Evolutionary conservation across 2,888 invertebrate species (phyloP).

Genomic region (Synergus itoensis): DNA sequence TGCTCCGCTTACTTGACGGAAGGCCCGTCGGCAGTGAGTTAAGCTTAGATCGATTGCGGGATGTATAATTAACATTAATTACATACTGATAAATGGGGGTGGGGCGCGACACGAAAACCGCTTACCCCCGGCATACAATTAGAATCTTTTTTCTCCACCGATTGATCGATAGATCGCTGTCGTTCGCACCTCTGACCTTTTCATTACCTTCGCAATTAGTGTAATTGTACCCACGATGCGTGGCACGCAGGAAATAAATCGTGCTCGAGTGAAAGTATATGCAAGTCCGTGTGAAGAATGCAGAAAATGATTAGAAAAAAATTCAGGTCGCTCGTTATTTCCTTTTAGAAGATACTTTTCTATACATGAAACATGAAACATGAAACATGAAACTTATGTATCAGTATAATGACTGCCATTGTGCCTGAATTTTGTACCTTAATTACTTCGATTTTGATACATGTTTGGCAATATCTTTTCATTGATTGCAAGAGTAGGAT

Average conservation of each 20-base stretch:
- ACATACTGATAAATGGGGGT: slow-evolving; percentile 35
- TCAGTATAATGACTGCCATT: neutral
- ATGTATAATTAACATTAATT: slow-evolving; percentile 42
- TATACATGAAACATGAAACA: no score
- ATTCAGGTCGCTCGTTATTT: slow-evolving; percentile 44
- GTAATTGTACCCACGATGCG: slow-evolving; percentile 45
- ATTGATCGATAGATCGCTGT: slow-evolving; percentile 40
- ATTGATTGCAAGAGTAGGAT: neutral
- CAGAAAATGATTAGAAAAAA: slow-evolving; percentile 32
- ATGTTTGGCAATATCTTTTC: neutral
- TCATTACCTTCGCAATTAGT: slow-evolving; percentile 39
- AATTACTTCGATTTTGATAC: neutral
- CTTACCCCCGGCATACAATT: slow-evolving; percentile 35
- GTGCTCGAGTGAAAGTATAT: slow-evolving; percentile 47
- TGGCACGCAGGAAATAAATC: slow-evolving; percentile 50
- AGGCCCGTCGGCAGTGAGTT: slow-evolving; percentile 38
- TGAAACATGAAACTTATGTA: neutral
- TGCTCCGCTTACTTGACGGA: slow-evolving; percentile 29
- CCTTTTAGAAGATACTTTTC: slow-evolving; percentile 7
- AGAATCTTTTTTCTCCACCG: slow-evolving; percentile 31
- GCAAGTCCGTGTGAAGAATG: slow-evolving; percentile 27
- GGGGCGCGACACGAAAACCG: slow-evolving; percentile 40
- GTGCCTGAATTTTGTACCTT: neutral
- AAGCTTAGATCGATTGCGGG: slow-evolving; percentile 17
- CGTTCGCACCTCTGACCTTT: slow-evolving; percentile 44